Conservation (phyloP, 2,797 vertebrate species). For the Gymnothorax reevesii region DNA sequence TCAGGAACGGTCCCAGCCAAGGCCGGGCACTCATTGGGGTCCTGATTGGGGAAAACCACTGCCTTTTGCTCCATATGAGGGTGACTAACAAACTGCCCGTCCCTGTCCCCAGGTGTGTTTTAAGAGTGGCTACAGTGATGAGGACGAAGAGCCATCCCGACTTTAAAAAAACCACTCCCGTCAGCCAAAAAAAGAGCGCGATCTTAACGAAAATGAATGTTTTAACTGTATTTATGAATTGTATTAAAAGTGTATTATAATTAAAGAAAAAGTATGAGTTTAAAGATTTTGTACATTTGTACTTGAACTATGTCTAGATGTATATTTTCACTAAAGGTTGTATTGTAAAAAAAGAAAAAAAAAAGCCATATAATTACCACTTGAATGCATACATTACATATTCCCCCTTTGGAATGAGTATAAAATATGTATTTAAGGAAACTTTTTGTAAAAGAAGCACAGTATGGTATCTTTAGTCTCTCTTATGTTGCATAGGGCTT, state of each 20-base stretch:
- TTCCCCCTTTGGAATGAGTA: constrained; percentile 68
- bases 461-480: constrained; percentile 67
- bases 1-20: too few relatives aligned
- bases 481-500: constrained; percentile 66
- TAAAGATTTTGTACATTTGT: constrained; percentile 93
- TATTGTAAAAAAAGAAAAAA: constrained; percentile 73
- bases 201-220: constrained; percentile 75
- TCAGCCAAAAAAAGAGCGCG: constrained; percentile 63
- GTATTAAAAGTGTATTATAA: constrained; percentile 89
- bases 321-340: constrained; percentile 90
- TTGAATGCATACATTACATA: constrained; percentile 81
- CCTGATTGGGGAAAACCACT: too few relatives aligned
- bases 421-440: constrained; percentile 69
- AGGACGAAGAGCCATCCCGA: constrained; percentile 78
- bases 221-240: constrained; percentile 80
- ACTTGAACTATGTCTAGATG: constrained; percentile 87
- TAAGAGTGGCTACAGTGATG: constrained; percentile 77
- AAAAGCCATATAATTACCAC: constrained; percentile 84
- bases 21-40: too few relatives aligned
- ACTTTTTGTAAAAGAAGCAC: constrained; percentile 68
- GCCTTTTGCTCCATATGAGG: constrained; percentile 13
- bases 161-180: constrained; percentile 80
- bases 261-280: constrained; percentile 84
- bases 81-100: constrained; percentile 19
- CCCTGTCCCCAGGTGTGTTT: constrained; percentile 81